A percentile compares a stretch with the other conserved stretches of the same genome.
Evolutionary conservation across 2,888 invertebrate genomes (phyloP).

Genomic region (Empis stercorea): DNA sequence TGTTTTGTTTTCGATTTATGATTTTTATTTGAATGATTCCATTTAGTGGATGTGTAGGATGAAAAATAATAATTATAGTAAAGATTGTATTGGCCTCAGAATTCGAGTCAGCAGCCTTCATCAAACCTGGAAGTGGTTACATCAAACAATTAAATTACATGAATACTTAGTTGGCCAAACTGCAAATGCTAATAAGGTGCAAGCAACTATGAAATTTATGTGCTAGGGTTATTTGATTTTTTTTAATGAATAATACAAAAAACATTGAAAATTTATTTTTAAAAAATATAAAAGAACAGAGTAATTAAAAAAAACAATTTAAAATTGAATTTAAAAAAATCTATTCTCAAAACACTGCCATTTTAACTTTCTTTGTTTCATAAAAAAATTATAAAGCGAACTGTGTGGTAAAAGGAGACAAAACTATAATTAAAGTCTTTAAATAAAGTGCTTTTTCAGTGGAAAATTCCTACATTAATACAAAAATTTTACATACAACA

Average conservation of each 20-base stretch:
- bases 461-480: constrained; percentile 1
- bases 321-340: not conserved
- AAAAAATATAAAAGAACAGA: not conserved
- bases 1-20: too few species aligned
- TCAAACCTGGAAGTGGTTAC: constrained; percentile 92
- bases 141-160: constrained; percentile 79
- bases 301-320: not conserved
- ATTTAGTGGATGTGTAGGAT: constrained; percentile 3
- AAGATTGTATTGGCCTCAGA: constrained; percentile 64
- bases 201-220: not conserved
- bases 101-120: constrained; percentile 74
- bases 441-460: constrained; percentile 3
- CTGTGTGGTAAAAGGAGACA: too few species aligned
- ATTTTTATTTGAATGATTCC: not conserved
- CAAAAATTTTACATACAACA: too few species aligned
- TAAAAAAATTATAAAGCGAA: too few species aligned
- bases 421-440: too few species aligned
- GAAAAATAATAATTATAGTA: constrained; percentile 36
- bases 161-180: constrained; percentile 53
- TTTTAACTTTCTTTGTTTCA: too few species aligned
- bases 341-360: too few species aligned
- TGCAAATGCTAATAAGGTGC: not conserved
- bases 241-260: constrained; percentile 29
- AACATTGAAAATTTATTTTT: constrained; percentile 21
- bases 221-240: too few species aligned